Evolutionary conservation across 2,888 invertebrate species (phyloP).

Genomic region (Cephonodes hylas): DNA sequence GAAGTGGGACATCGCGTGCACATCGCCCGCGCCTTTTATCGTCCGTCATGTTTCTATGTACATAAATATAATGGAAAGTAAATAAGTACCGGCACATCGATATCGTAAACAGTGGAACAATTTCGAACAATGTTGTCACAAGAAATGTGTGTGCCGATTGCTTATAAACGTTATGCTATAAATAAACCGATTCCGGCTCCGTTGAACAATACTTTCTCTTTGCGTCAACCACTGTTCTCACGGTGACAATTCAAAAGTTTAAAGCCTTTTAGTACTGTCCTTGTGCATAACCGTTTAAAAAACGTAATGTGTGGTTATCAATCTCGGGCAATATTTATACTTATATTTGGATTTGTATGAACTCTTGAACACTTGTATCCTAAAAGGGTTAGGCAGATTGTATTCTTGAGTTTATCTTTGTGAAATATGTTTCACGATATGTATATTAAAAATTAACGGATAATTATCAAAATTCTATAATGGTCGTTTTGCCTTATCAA

Average conservation of each 20-base stretch:
- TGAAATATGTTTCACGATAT: no score
- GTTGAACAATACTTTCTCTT: slow-evolving; percentile 54
- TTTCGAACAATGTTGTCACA: slow-evolving; percentile 14
- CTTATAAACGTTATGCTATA: slow-evolving; percentile 60
- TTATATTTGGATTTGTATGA: no score
- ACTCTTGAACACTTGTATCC: no score
- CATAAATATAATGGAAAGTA: slow-evolving; percentile 50
- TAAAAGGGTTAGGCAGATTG: no score
- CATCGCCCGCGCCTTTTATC: slow-evolving; percentile 38
- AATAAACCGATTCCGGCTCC: slow-evolving; percentile 45
- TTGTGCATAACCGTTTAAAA: neutral
- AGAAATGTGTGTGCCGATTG: slow-evolving; percentile 28
- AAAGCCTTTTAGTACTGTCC: neutral
- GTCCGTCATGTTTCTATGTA: slow-evolving; percentile 16
- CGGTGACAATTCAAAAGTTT: neutral
- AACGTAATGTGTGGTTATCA: neutral
- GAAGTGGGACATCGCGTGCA: slow-evolving; percentile 56
- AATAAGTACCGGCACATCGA: slow-evolving; percentile 21
- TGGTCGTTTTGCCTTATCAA: neutral
- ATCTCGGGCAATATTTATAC: no score
- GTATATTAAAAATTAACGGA: no score
- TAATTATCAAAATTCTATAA: no score
- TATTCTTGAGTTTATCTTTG: no score
- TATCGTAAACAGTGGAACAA: neutral
- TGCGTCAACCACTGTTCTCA: slow-evolving; percentile 18